Base-by-base conservation (phyloP, 2,888 invertebrate species). In the Scaptomyza tumidula region DNA sequence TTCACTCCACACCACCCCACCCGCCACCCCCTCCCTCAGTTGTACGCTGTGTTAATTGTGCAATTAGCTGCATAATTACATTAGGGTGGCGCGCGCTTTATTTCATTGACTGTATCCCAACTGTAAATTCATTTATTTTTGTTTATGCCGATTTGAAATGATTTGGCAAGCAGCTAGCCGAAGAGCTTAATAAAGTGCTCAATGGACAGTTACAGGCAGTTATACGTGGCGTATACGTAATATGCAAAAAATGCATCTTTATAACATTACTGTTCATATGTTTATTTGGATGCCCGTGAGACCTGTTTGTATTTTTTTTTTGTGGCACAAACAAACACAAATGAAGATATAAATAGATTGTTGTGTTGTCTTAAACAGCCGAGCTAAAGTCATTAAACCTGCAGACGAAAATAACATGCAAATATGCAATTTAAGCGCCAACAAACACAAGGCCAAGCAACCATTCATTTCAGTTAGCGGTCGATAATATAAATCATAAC, bases 21-120 rank as follows among this genome's bases (percentile, higher is more conserved):
- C 24, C 24, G 3, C 24, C n/a, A n/a, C 24, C 24, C 24, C 10
- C 11, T 14, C 9, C 31, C 27, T 11, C 24, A 3, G n/a, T n/a
- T 45, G n/a, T 43, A 33, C 27, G 48, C 49, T 63, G 70, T 44
- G 46, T 59, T 79, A 81, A 82, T 84, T 82, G 71, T 67, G 52
- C 71, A 82, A 82, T 84, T 84, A 84, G 69, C 71, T 70, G 79
- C 85, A 84, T 84, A 81, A 82, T 82, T 81, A 66, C 62, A 66
- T 50, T 57, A 45, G 60, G 49, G 53, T 19, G 19, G 19, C 19
- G 19, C 19, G 19, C 19, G 19, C 19, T 1, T 19, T 19, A 19
- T 19, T 19, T 19, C 19, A 19, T 19, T 19, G 19, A 19, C 19
- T 19, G 19, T 19, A 19, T 19, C 19, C 19, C 37, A n/a, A 24